Percentiles rank a stretch among this genome's conserved stretches.
Conservation (phyloP, 2,113 vertebrate genomes). For the Stomatorhinus ivindoensis region DNA sequence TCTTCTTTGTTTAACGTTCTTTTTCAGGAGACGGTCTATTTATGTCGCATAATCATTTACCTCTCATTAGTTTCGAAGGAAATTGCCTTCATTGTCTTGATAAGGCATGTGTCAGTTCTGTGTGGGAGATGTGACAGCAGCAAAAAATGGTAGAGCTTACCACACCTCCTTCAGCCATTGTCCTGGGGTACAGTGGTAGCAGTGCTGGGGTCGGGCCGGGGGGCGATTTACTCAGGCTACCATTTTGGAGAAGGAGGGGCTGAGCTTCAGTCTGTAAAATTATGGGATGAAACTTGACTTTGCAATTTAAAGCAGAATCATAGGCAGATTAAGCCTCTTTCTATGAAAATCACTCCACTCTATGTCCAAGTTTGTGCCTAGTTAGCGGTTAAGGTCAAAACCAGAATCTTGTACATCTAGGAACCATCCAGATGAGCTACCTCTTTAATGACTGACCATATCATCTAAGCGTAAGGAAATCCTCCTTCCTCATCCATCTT, state of each 20-base stretch:
- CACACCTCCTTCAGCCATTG: not conserved
- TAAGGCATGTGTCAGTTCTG: conserved; percentile 44
- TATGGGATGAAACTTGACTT: conserved; percentile 20
- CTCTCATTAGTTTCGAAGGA: conserved; percentile 46
- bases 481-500: conserved; percentile 33
- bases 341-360: not conserved
- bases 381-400: not conserved
- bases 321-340: not conserved
- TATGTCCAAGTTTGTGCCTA: not conserved
- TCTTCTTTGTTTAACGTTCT: conserved; percentile 11
- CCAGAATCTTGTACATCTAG: not conserved
- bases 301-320: not conserved
- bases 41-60: conserved; percentile 52
- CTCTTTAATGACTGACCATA: not conserved
- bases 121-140: not conserved
- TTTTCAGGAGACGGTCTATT: conserved; percentile 42
- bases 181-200: not conserved
- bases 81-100: conserved; percentile 49
- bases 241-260: not conserved
- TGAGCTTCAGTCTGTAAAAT: not conserved
- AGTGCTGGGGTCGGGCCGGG: not conserved
- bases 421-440: conserved; percentile 16
- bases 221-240: conserved; percentile 22
- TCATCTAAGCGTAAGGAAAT: conserved; percentile 18
- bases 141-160: conserved; percentile 8